Base-by-base conservation (phyloP, 2,797 vertebrate genomes). In the Paramormyrops hopkinsi region DNA sequence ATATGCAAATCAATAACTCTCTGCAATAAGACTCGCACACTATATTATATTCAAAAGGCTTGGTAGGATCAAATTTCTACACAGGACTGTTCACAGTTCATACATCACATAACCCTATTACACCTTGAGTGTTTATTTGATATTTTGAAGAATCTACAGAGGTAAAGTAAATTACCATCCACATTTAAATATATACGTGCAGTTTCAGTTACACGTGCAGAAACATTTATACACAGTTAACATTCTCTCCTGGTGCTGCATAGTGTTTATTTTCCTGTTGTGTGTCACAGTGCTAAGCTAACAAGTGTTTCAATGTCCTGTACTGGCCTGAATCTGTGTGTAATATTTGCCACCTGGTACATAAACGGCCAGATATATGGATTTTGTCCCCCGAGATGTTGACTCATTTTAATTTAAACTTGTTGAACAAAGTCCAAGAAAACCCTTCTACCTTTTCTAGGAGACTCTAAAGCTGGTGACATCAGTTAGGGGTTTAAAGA, bases 1-100 rank as follows among this genome's bases (percentile, higher is more conserved):
- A 50, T 46, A 69, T 48, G 56, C 25, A 85, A 89, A 89, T 86
- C 59, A 86, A 89, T 89, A 83, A 62, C 37, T 29, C 79, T 22
- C 41, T 14, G 8, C 17, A 86, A 51, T 85, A 69, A 86, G 85
- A 37, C 56, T 41, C 37, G 9, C 59, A n/a, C 37, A 46, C 46
- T 17, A 89, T 89, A 86, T 89, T 41, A 86, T 29, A 86, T 73
- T 89, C 22, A 22, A 59, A 56, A 11, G 14, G 51, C 37, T 86
- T 86, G 41, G 29, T 29, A 89, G 29, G 82, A 83, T 84, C 41
- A 84, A 44, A 50, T 48, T 14, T 33, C 41, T 53, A 14, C n/a
- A 33, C n/a, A 7, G 25, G 41, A 82, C 51, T 65, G 56, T 46
- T 37, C 5, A 33, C 17, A 25, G 44, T 69, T 25, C 79, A 85